These are phyloP conservation scores for Urosaurus nigricauda DNA, from an alignment of 2,797 vertebrate species.

Conservation along the genomic window DNA sequence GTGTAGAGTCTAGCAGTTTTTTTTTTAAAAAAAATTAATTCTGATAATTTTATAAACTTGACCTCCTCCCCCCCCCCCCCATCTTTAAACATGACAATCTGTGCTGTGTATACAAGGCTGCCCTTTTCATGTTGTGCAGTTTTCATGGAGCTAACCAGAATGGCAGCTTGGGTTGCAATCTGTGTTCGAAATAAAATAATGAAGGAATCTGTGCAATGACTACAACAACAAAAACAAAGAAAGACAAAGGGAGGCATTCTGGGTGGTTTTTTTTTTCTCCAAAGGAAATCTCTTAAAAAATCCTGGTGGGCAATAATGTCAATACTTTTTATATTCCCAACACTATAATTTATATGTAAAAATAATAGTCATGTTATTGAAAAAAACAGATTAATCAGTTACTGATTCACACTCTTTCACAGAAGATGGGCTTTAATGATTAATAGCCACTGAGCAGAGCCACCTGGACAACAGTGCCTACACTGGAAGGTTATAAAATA, in stretches of 20 bases:
- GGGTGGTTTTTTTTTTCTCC: neutral
- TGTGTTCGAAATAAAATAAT: conserved; percentile 23
- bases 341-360: fast-evolving
- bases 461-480: neutral
- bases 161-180: neutral
- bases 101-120: neutral
- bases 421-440: conserved; percentile 58
- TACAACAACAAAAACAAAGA: neutral
- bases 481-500: neutral
- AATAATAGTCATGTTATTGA: neutral
- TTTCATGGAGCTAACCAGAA: conserved; percentile 17
- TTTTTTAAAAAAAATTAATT: neutral
- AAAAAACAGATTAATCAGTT: conserved; percentile 58
- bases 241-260: neutral
- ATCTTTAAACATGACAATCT: neutral
- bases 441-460: conserved; percentile 55
- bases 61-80: too few relatives aligned
- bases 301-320: neutral
- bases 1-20: neutral
- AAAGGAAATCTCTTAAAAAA: neutral
- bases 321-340: neutral
- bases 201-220: neutral
- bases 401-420: conserved; percentile 54
- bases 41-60: neutral
- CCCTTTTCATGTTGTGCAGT: conserved; percentile 20